Base-by-base conservation (phyloP, 37 sponge, comb jelly and placozoan species). In the Spongilla lacustris region DNA sequence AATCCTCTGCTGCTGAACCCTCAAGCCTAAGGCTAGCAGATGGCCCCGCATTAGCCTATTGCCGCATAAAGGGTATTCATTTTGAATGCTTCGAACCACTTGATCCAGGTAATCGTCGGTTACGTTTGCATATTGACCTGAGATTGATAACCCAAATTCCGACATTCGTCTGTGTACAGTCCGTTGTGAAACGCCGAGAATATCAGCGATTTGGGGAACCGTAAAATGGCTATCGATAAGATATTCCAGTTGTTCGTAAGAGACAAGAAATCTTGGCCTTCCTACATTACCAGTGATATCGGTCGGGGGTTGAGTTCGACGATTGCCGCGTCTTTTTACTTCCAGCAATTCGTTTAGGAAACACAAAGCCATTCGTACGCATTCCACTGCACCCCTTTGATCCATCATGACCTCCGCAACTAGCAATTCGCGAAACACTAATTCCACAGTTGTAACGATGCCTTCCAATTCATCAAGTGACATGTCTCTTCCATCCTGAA, bases 151-250 rank as follows among this genome's bases (percentile, higher is more conserved):
- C n/a, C n/a, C n/a, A n/a, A n/a, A n/a, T n/a, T n/a, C n/a, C n/a
- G n/a, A n/a, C n/a, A n/a, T n/a, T n/a, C n/a, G n/a, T n/a, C n/a
- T n/a, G n/a, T n/a, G n/a, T n/a, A n/a, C 23, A 22, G 83, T 83
- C 24, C 74, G 21, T 28, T 73, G 66, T 13, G 83, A 83, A 5
- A 83, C 83, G 50, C 83, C 74, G 13, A 83, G 9, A 30, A 83
- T 4, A 4, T 72, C 32, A 24, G 83, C 75, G 23, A 84, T 84
- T 24, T 84, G 75, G 9, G 67, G 84, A 4, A 84, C 84, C 10
- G 35, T 58, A 24, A 84, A 84, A 24, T 48, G 36, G 5, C 21
- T 21, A 26, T 69, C 31, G 24, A 82, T 82, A 21, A 82, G 46
- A 24, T 69, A 30, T n/a, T 71, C 29, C 22, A 82, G 50, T 46